These are phyloP conservation scores for Acleris cristana DNA, from an alignment of 2,888 invertebrate genomes.

Conservation along the genomic window DNA sequence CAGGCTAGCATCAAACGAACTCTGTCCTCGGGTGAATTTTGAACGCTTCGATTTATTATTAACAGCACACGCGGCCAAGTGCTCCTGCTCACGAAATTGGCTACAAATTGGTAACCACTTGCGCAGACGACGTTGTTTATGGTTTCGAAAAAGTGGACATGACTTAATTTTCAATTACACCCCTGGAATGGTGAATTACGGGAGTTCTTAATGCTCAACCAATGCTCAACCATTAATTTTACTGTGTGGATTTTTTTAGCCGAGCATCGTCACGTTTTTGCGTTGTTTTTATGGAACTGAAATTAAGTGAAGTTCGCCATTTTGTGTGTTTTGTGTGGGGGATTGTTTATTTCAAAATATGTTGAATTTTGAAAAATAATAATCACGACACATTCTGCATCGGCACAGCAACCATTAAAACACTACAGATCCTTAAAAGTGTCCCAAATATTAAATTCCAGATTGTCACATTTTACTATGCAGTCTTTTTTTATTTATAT, in stretches of 20 bases:
- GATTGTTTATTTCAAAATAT: no score
- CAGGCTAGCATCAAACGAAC: slow-evolving; percentile 68
- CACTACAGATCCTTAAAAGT: no score
- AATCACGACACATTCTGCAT: no score
- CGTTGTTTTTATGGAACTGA: no score
- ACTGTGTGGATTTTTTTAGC: background rate
- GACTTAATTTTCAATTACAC: slow-evolving; percentile 73
- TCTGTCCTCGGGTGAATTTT: slow-evolving; percentile 66
- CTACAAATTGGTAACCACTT: slow-evolving; percentile 78
- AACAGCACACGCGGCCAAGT: slow-evolving; percentile 67
- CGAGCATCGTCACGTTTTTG: no score
- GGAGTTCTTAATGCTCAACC: slow-evolving; percentile 44
- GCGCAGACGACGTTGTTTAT: slow-evolving; percentile 68
- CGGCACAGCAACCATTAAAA: no score
- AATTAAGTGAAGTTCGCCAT: no score
- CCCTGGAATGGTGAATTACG: slow-evolving; percentile 65
- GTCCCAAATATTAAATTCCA: no score
- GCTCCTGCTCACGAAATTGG: slow-evolving; percentile 77
- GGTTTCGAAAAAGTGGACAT: slow-evolving; percentile 64
- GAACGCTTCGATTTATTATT: slow-evolving; percentile 79
- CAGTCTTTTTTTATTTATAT: no score
- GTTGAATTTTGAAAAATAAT: no score
- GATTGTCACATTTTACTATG: no score
- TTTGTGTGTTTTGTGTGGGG: no score
- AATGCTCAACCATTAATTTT: background rate